Conservation (phyloP, 2,113 vertebrate genomes). For the Pelobates fuscus region DNA sequence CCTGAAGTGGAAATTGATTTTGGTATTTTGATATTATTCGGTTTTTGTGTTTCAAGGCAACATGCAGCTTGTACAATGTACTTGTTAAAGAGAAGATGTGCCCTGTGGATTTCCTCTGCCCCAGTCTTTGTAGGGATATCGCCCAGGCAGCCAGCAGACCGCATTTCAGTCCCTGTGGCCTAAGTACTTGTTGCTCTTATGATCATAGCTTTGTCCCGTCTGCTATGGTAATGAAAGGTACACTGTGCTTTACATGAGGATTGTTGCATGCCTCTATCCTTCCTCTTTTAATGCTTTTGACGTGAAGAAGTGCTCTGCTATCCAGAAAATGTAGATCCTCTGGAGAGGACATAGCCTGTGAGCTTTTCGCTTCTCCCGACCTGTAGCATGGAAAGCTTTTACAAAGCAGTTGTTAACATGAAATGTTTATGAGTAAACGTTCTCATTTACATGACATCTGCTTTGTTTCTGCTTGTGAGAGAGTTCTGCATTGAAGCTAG, state of each 20-base stretch:
- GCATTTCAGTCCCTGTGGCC: not conserved
- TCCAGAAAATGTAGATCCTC: not conserved
- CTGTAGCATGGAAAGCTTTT: conserved; percentile 49
- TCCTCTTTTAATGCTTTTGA: conserved; percentile 37
- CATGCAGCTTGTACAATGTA: conserved; percentile 35
- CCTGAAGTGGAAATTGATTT: conserved; percentile 51
- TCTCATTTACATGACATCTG: conserved; percentile 68
- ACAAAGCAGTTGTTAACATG: conserved; percentile 46
- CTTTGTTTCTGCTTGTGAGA: conserved; percentile 69
- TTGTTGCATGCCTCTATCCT: too few species aligned
- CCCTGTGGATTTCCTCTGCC: not conserved
- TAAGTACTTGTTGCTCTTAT: not conserved
- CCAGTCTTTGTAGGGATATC: too few species aligned
- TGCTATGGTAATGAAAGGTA: conserved; percentile 52
- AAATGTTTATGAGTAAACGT: conserved; percentile 55
- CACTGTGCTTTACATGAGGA: too few species aligned
- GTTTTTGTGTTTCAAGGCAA: conserved; percentile 15
- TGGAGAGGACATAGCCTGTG: conserved; percentile 23
- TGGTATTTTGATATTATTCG: conserved; percentile 52
- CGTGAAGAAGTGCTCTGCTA: conserved; percentile 28
- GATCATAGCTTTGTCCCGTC: conserved; percentile 31
- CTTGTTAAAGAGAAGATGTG: conserved; percentile 33
- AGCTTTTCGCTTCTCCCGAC: conserved; percentile 27
- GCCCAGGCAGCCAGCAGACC: not conserved
- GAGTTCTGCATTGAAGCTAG: conserved; percentile 58